phyloP scores from a whole-genome alignment of 2,888 invertebrate species.

The Atrina japonica region DNA sequence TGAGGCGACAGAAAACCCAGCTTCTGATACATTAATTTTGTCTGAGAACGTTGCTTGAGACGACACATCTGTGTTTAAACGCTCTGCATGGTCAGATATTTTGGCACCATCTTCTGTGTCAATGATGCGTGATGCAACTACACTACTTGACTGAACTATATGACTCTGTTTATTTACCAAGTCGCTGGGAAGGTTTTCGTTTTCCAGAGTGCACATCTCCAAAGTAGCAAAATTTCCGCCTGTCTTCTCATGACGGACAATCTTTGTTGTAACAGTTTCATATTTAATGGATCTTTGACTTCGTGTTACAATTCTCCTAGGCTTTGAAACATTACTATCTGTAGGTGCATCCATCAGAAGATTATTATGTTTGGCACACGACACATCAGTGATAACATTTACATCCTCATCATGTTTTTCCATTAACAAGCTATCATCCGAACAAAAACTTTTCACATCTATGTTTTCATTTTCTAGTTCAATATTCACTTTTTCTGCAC shows the following conservation, averaged over 20 bases:
- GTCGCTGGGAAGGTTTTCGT: background rate
- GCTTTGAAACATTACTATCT: background rate
- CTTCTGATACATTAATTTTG: no score
- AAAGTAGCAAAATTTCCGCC: slow-evolving; percentile 12
- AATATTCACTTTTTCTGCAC: background rate
- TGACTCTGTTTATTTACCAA: slow-evolving; percentile 3
- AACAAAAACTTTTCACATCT: background rate
- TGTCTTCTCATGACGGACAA: slow-evolving; percentile 13
- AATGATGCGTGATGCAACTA: background rate
- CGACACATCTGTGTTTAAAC: no score
- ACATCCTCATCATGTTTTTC: background rate
- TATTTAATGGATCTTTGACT: slow-evolving; percentile 24
- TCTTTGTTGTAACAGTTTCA: slow-evolving; percentile 34
- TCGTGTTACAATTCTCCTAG: slow-evolving; percentile 13
- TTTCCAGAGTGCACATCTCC: background rate
- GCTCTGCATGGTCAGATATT: no score
- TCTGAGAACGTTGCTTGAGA: no score
- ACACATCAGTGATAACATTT: background rate
- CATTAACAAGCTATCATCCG: no score
- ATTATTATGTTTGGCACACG: slow-evolving; percentile 1
- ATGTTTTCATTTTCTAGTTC: background rate
- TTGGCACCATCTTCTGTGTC: no score
- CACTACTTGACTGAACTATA: background rate
- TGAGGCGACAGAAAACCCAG: no score
- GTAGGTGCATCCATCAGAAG: background rate